Conservation (phyloP, 2,888 invertebrate genomes). For the Cantharis flavilabris region DNA sequence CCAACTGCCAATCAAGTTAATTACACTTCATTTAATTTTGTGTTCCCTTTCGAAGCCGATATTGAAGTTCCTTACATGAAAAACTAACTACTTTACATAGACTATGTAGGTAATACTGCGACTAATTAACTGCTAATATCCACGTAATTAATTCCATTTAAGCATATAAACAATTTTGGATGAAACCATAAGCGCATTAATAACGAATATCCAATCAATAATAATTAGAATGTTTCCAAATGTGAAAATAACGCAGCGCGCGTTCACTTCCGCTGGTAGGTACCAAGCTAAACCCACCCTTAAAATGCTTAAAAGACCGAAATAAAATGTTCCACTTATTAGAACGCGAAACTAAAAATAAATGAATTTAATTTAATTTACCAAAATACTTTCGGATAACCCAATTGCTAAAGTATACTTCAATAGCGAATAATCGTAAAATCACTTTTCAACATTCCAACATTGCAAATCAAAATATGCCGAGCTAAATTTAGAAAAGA, state of each 20-base stretch:
- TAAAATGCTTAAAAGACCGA: too few species aligned
- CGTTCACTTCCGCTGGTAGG: too few species aligned
- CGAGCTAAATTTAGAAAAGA: not conserved
- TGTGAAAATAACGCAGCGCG: too few species aligned
- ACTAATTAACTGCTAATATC: not conserved
- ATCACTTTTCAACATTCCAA: not conserved
- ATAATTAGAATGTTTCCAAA: not conserved
- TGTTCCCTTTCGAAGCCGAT: not conserved
- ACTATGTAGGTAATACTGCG: not conserved
- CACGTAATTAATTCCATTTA: not conserved
- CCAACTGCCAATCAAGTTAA: not conserved
- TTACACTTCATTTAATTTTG: not conserved
- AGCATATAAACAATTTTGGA: not conserved
- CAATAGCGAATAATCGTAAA: not conserved
- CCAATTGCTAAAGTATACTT: not conserved
- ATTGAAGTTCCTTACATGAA: not conserved
- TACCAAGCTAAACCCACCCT: too few species aligned
- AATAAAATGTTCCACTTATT: not conserved
- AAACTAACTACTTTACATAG: not conserved
- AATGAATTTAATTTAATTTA: not conserved
- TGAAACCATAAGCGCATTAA: not conserved
- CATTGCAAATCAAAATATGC: not conserved
- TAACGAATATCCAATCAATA: not conserved
- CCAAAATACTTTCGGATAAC: not conserved
- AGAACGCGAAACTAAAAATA: not conserved